Base-by-base conservation (phyloP, 2,888 invertebrate species). In the Parascotia fuliginaria region DNA sequence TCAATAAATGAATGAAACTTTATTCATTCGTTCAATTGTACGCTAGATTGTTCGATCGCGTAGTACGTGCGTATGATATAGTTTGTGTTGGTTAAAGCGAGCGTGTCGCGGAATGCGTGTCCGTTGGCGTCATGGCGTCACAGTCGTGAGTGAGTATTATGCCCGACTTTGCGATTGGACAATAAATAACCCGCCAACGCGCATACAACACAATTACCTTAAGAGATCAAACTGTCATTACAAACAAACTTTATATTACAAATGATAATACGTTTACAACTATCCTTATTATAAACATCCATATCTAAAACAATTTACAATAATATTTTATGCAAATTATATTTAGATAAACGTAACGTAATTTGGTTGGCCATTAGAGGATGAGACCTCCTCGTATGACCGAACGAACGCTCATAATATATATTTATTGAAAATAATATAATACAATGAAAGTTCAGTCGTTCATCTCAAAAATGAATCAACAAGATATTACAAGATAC, bases 191-290 rank as follows among this genome's bases (percentile, higher is more conserved):
- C 73, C 78, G 75, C 74, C 70, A 60, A 77, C 76, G 71, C 81
- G 77, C 81, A 79, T 70, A 70, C 74, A 77, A 45, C 44, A 51
- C 50, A 45, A 51, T 77, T 84, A 91, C 83, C 85, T 75, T 89
- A 90, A 89, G 92, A 92, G 92, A 92, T 92, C 92, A 92, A 86
- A 84, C 86, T 89, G 89, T 86, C 84, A 83, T 84, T 89, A 87
- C 86, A 87, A 87, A 83, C 84, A 68, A 89, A 87, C 70, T 71
- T 81, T 84, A 84, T 78, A 85, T 87, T 88, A 89, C 75, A 85
- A 87, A 88, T 85, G 87, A 89, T 85, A 84, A 83, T 85, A 83
- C 79, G 73, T 81, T 85, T 83, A 89, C 75, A 88, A 80, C 89
- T 91, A 90, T 86, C 70, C 87, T 88, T 89, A 89, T 73, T 65